These are phyloP conservation scores for Choristoneura fumiferana DNA, from an alignment of 1,140 invertebrate species.

Conservation along the genomic window DNA sequence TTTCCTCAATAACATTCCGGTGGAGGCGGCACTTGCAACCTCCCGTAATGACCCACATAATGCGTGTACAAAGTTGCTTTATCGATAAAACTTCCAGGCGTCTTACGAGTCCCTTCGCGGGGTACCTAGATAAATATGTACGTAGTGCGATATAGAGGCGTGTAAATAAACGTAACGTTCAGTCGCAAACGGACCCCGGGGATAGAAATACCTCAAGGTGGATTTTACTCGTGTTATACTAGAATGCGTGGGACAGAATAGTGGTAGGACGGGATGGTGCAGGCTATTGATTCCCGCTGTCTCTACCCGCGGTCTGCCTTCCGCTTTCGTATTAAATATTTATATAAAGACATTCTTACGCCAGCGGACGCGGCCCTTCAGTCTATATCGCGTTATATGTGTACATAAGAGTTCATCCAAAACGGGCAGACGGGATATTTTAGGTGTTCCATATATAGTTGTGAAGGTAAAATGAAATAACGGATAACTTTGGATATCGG, in stretches of 20 bases:
- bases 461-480: background rate
- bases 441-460: background rate
- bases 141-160: conserved; percentile 12
- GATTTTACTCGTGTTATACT: conserved; percentile 38
- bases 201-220: conserved; percentile 29
- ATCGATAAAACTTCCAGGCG: conserved; percentile 29
- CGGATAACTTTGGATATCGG: too few species aligned
- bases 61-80: conserved; percentile 23
- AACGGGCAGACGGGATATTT: conserved; percentile 8
- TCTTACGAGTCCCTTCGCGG: conserved; percentile 21
- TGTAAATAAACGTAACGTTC: conserved; percentile 36
- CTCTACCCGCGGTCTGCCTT: conserved; percentile 26
- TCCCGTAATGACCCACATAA: background rate
- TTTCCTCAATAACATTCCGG: background rate
- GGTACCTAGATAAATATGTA: conserved; percentile 11
- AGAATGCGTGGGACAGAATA: conserved; percentile 36
- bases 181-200: conserved; percentile 34
- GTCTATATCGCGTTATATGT: conserved; percentile 1
- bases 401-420: conserved; percentile 9
- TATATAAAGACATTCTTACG: conserved; percentile 33
- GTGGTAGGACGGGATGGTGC: conserved; percentile 19
- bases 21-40: background rate
- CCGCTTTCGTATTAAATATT: conserved; percentile 42
- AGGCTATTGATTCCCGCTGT: conserved; percentile 38
- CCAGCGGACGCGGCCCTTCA: conserved; percentile 15